Evolutionary conservation across 2,113 vertebrate species (phyloP).

Genomic region (Hippoglossus stenolepis): DNA sequence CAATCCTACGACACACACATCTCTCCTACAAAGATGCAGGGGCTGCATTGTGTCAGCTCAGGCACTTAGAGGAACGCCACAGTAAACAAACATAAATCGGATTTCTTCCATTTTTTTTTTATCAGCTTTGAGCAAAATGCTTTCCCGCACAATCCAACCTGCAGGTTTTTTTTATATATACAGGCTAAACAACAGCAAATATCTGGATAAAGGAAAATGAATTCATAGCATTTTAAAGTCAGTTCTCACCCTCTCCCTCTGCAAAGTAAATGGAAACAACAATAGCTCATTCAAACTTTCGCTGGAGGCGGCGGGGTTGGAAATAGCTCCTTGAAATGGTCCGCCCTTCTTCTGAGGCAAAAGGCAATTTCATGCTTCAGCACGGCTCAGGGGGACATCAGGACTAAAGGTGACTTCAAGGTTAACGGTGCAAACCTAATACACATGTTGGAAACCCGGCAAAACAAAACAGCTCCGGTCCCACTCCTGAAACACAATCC

Average conservation of each 20-base stretch:
- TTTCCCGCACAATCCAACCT: not conserved
- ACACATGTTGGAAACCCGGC: conserved; percentile 47
- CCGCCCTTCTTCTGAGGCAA: conserved; percentile 64
- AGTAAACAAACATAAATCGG: conserved; percentile 39
- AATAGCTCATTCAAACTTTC: conserved; percentile 33
- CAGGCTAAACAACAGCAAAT: conserved; percentile 1
- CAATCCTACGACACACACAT: conserved; percentile 23
- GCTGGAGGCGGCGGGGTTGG: conserved; percentile 10
- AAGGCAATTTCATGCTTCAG: conserved; percentile 78
- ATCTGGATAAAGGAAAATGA: conserved; percentile 17
- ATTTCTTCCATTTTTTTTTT: conserved; percentile 6
- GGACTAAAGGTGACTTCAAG: conserved; percentile 69
- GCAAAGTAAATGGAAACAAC: conserved; percentile 48
- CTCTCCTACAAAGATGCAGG: conserved; percentile 10
- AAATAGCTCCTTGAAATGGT: conserved; percentile 51
- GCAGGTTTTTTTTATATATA: not conserved
- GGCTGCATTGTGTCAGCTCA: conserved; percentile 20
- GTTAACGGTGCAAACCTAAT: conserved; percentile 63
- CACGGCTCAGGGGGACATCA: conserved; percentile 57
- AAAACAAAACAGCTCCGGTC: conserved; percentile 32
- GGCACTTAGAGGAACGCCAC: conserved; percentile 11
- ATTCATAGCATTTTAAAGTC: conserved; percentile 26
- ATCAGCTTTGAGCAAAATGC: not conserved
- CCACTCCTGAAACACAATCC: conserved; percentile 7
- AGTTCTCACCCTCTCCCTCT: conserved; percentile 9